Percentiles rank a stretch among this genome's conserved stretches.
Conservation (phyloP, 1,140 invertebrate genomes). For the Musca vetustissima region DNA sequence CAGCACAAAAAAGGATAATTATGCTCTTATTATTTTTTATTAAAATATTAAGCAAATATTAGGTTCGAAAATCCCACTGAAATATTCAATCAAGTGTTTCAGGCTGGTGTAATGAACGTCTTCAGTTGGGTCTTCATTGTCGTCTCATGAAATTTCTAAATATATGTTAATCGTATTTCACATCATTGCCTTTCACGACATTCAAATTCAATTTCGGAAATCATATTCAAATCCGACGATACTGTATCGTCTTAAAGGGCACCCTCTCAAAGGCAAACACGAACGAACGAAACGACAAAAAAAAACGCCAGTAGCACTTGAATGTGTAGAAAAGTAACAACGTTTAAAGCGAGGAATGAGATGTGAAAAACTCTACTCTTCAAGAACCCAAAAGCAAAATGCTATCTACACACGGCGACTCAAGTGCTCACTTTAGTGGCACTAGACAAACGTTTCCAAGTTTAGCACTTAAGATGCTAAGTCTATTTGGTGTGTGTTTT, state of each 20-base stretch:
- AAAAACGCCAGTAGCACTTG: constrained; percentile 19
- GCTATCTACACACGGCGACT: neutral
- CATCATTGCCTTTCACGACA: neutral
- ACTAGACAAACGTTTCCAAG: constrained; percentile 16
- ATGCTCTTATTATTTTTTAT: neutral
- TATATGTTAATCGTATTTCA: constrained; percentile 24
- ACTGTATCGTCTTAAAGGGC: constrained; percentile 5
- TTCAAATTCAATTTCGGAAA: no score
- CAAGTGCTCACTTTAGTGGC: constrained; percentile 21
- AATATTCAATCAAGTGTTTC: no score
- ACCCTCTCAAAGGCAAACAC: neutral
- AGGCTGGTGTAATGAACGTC: no score
- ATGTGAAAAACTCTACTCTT: neutral
- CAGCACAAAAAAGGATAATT: no score
- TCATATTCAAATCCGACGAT: no score
- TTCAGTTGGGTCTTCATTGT: no score
- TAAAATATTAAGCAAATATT: constrained; percentile 19
- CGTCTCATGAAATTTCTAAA: neutral
- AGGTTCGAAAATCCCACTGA: neutral
- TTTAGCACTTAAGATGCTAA: constrained; percentile 14
- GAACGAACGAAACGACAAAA: neutral
- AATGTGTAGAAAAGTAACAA: neutral
- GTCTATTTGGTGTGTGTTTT: no score
- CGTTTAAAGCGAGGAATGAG: neutral
- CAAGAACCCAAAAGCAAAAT: neutral